phyloP scores from a whole-genome alignment of 2,113 vertebrate species.

The Hippoglossus stenolepis region DNA sequence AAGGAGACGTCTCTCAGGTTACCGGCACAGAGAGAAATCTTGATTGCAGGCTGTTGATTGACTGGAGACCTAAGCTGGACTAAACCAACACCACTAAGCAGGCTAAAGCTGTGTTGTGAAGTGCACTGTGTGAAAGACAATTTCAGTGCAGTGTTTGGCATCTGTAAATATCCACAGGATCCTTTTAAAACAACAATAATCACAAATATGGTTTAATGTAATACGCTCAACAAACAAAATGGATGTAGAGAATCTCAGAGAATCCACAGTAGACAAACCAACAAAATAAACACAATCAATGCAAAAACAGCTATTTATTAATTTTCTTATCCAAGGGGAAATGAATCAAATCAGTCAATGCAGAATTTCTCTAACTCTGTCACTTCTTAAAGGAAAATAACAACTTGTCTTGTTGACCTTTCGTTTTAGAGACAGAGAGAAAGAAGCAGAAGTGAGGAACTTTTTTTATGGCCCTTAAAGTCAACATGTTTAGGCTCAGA shows the following conservation, averaged over 20 bases:
- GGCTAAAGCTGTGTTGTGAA: neutral
- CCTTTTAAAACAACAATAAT: neutral
- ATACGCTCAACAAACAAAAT: no score
- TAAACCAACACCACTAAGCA: neutral
- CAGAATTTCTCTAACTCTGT: conserved; percentile 39
- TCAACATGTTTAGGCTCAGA: conserved; percentile 45
- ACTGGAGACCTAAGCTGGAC: conserved; percentile 50
- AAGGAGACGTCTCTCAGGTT: conserved; percentile 70
- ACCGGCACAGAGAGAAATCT: conserved; percentile 69
- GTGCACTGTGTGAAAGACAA: neutral
- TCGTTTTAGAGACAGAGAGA: conserved; percentile 28
- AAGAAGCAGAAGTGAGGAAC: conserved; percentile 15
- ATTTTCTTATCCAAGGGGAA: conserved; percentile 50
- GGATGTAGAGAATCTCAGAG: neutral
- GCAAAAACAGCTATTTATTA: conserved; percentile 71
- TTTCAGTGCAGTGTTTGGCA: neutral
- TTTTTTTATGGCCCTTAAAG: conserved; percentile 29
- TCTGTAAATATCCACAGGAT: neutral
- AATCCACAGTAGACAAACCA: conserved; percentile 11
- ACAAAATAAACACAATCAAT: conserved; percentile 29
- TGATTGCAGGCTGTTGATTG: conserved; percentile 78
- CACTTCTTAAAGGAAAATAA: conserved; percentile 54
- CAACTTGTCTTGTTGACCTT: conserved; percentile 53
- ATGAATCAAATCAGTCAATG: conserved; percentile 49
- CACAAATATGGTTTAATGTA: no score